Evolutionary conservation across 2,888 invertebrate species (phyloP).

Genomic region (Ophioninae sp.): DNA sequence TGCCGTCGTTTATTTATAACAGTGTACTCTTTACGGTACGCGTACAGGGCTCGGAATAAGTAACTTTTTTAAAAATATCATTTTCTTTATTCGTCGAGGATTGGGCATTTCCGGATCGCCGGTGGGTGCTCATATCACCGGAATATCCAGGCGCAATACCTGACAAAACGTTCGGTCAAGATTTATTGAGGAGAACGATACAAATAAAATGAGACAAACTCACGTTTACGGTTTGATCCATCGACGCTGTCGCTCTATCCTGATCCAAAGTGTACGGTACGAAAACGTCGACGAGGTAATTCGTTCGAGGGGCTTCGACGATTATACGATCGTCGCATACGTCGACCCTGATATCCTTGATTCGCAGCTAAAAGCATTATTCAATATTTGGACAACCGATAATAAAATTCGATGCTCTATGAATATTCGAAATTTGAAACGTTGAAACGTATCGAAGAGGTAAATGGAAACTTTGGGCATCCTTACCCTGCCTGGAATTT

Average conservation of each 20-base stretch:
- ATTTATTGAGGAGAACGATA: not conserved
- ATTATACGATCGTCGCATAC: constrained; percentile 90
- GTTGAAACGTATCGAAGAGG: too few relatives aligned
- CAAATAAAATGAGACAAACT: constrained; percentile 60
- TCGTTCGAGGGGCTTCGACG: constrained; percentile 84
- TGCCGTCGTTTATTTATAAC: constrained; percentile 57
- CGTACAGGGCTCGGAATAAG: constrained; percentile 38
- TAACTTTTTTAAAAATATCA: constrained; percentile 21
- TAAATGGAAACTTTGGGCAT: not conserved
- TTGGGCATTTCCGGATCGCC: constrained; percentile 40
- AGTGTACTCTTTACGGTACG: constrained; percentile 6
- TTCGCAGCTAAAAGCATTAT: constrained; percentile 81
- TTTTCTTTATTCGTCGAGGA: constrained; percentile 10
- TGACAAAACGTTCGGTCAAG: constrained; percentile 51
- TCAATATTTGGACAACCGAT: not conserved
- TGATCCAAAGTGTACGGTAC: constrained; percentile 86
- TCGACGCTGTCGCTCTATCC: constrained; percentile 82
- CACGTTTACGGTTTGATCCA: constrained; percentile 83
- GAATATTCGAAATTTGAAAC: not conserved
- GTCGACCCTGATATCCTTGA: constrained; percentile 85
- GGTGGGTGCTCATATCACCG: constrained; percentile 59
- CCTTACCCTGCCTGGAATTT: constrained; percentile 83
- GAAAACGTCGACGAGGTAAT: constrained; percentile 87
- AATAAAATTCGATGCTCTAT: not conserved
- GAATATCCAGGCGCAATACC: constrained; percentile 75